phyloP scores from a whole-genome alignment of 2,113 vertebrate species.

The Myotis brandtii region DNA sequence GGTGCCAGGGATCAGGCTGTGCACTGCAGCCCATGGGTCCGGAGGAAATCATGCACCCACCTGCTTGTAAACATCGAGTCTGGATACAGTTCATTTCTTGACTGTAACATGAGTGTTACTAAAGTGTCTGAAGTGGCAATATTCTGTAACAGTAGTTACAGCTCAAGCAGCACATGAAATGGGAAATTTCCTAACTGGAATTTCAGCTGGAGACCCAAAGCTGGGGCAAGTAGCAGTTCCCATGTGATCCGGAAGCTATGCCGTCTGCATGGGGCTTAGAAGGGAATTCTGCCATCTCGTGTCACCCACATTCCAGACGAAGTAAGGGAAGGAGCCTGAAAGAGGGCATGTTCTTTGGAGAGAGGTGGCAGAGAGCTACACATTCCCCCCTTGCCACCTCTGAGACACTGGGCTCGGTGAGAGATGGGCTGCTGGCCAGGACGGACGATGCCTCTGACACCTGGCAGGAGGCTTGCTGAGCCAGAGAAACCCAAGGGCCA shows the following conservation, averaged over 20 bases:
- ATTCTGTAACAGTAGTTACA: neutral
- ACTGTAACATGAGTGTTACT: neutral
- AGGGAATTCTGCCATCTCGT: neutral
- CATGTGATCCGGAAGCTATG: neutral
- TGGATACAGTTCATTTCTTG: neutral
- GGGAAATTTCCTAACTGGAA: neutral
- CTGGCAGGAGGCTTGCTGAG: neutral
- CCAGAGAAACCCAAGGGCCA: neutral
- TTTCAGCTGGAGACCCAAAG: constrained; percentile 31
- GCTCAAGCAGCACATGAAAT: neutral
- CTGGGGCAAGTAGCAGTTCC: neutral
- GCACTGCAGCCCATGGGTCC: neutral
- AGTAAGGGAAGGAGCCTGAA: neutral
- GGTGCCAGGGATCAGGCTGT: neutral
- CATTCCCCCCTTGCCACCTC: neutral
- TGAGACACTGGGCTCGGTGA: neutral
- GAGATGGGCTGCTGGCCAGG: neutral
- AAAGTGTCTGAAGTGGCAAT: too few species aligned
- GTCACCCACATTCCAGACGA: neutral
- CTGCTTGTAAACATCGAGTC: neutral
- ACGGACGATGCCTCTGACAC: neutral
- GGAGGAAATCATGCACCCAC: neutral
- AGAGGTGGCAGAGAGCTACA: neutral
- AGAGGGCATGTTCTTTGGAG: neutral
- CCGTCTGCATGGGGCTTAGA: neutral